Evolutionary conservation across 2,888 invertebrate genomes (phyloP), one percentile per base, ranked within the genome.

Genomic region (Pyrochroa serraticornis): DNA sequence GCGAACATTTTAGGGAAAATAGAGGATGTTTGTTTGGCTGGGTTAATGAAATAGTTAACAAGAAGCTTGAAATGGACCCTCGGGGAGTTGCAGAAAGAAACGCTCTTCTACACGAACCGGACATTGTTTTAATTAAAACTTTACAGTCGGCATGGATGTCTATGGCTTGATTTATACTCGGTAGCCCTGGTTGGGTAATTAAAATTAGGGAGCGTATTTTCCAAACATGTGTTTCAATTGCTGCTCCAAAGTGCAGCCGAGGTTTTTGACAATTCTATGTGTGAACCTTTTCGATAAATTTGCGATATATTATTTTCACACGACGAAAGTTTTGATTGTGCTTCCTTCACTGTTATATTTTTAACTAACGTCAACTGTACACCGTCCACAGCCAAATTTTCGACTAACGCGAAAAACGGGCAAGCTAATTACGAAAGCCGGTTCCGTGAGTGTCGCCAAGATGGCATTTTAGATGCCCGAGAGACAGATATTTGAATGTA

Each of bases 1-100:
- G 49, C 34, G 43, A 39, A 50, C 44, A 44, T 44, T 42, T 56
- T 48, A 45, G 39, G 44, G 44, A 44, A 56, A 57, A 57, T 51
- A 47, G 47, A 14, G 50, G 41, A 51, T 57, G 47, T 57, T 34
- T 45, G 14, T 34, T 56, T 46, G 46, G 36, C 51, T 47, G 43
- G 57, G 35, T 57, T 57, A 57, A 57, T 57, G 47, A 57, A 57
- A 57, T 51, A 57, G 50, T 57, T 51, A 51, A 51, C 51, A 57
- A 57, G 57, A 57, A 57, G 38, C 46, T 22, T 30, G 37, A 32
- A 57, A 39, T 35, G 35, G 45, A 44, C 33, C 35, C 35, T 36
- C 22, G 14, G 42, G 10, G 47, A 51, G 32, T 42, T 42, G 10
- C 14, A 48, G 32, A 48, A 53, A 53, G 52, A 58, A 52, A 46